Base-by-base conservation (phyloP, 1,140 invertebrate species). In the Akabosia matsudoensis region DNA sequence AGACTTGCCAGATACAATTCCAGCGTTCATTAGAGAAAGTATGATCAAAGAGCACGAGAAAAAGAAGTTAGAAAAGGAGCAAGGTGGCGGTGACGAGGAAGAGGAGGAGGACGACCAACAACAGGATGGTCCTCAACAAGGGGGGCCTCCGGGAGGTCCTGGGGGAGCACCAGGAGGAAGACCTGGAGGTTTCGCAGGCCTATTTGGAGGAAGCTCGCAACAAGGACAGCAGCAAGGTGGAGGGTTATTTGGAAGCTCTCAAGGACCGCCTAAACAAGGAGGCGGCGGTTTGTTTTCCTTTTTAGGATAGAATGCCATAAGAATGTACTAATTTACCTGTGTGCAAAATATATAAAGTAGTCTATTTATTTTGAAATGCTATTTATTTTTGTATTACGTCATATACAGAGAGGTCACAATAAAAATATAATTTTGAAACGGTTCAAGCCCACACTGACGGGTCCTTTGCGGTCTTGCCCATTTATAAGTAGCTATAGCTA, bases 271-370 rank as follows among this genome's bases (percentile, higher is more conserved):
- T 26, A 13, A 34, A 45, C 31, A 51, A 45, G 70, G 70, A 4
- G 70, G 70, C 2, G 56, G 56, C n/a, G 10, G 10, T 26, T 70
- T 70, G 13, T 70, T 26, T 31, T 70, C 67, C 28, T 70, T 70
- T 26, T 70, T 70, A 16, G 22, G 22, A 18, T 70, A 70, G 24
- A 70, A 33, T 70, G 33, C 16, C 67, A 31, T 33, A 24, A 70
- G 24, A 61, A 61, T 61, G 54, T 61, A 10, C 54, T 16, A 61
- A 16, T 22, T 61, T 22, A 61, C 7, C 24, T 51, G 54, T 10
- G 24, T 61, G 37, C 18, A 45, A 45, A 7, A 18, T 45, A 45
- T 45, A 18, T 45, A 18, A 18, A 45, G 37, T 45, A 45, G 37
- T 45, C 18, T 45, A 45, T 45, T 45, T 45, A 45, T 7, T 45